Conservation (phyloP, 2,113 vertebrate species). For the Eurypyga helias region DNA sequence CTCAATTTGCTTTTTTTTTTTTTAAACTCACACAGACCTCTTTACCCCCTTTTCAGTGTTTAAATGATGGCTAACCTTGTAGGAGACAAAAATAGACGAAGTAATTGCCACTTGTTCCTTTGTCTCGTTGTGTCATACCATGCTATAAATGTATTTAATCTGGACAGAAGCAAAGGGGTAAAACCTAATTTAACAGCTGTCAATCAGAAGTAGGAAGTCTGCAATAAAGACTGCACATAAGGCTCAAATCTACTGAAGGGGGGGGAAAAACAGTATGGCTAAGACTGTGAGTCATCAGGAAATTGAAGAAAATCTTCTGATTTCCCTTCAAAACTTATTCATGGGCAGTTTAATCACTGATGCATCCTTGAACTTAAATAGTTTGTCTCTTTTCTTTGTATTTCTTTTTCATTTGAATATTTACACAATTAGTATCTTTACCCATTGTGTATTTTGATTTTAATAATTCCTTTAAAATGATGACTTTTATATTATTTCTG, state of each 20-base stretch:
- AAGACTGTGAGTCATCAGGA: neutral
- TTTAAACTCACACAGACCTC: neutral
- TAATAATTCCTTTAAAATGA: neutral
- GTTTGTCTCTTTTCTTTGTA: neutral
- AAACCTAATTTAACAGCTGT: slow-evolving; percentile 73
- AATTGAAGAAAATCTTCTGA: neutral
- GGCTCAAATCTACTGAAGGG: neutral
- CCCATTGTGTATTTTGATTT: neutral
- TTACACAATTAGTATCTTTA: neutral
- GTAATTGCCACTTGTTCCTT: slow-evolving; percentile 52
- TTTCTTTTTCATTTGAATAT: neutral
- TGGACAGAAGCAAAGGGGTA: slow-evolving; percentile 41
- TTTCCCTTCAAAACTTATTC: neutral
- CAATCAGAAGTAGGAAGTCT: slow-evolving; percentile 46
- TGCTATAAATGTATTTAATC: slow-evolving; percentile 72
- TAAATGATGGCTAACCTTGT: slow-evolving; percentile 56
- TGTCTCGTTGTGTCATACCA: slow-evolving; percentile 45
- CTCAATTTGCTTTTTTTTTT: neutral
- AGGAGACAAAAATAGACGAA: slow-evolving; percentile 61
- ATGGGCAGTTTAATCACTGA: neutral
- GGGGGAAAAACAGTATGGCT: neutral
- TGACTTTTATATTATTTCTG: neutral
- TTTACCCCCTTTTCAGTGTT: neutral
- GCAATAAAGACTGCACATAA: neutral
- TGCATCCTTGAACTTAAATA: neutral